Base-by-base conservation (phyloP, 1,140 invertebrate species). In the Eriocheir sinensis region DNA sequence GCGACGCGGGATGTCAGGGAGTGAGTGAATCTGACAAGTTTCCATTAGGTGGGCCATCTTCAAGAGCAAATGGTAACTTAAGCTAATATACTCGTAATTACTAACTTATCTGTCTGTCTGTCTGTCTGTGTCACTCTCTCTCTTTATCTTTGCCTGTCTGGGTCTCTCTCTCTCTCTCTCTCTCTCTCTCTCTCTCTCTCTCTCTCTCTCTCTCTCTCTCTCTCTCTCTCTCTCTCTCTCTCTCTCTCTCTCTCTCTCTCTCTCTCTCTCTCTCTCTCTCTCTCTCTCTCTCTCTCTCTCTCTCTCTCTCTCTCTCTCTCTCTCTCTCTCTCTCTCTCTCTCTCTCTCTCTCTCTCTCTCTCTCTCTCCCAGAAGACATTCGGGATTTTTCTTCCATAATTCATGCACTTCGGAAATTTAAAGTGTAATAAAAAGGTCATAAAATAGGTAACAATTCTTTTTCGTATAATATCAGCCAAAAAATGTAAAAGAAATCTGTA, bases 261-360 rank as follows among this genome's bases (percentile, higher is more conserved):
- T 48, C 44, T 48, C 44, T 48, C 44, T 48, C 44, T 48, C 44
- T 48, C 44, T 48, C 44, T 48, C 44, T 48, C 44, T 48, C 44
- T 48, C 44, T 15, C 15, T 8, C 8, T 81, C 34, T 34, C 17
- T 30, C 32, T 85, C 38, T 85, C 9, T 32, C 30, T 85, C 38
- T 85, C 32, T 30, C 15, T 34, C 32, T 2, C 32, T 15, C 6
- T 85, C 34, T 6, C 6, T 38, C 9, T 38, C 38, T 83, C 80
- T 83, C 80, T 83, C 80, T 83, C 30, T 88, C 30, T 88, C 38
- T 88, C 30, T 88, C 30, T 88, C 30, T 88, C 30, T 88, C 30
- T 88, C 30, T 88, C 30, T 88, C 30, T 88, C 30, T 88, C 30
- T 88, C 30, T 88, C 30, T 88, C 30, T 88, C 30, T 88, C 30